A percentile compares a stretch with the other conserved stretches of the same genome.
phyloP scores from a whole-genome alignment of 1,140 invertebrate species.

The Caligus rogercresseyi region DNA sequence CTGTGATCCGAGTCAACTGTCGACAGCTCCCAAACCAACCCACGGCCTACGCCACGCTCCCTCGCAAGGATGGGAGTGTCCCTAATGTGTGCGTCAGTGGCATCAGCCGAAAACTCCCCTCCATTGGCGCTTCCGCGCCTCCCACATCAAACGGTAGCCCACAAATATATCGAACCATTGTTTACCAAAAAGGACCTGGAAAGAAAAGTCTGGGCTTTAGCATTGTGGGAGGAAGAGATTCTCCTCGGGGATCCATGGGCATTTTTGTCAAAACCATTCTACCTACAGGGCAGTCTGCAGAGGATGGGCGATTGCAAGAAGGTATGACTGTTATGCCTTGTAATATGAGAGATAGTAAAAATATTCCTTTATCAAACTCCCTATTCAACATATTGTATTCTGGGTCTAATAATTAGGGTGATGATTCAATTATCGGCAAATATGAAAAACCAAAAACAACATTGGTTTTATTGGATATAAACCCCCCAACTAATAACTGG shows the following conservation, averaged over 20 bases:
- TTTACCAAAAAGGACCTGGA: conserved; percentile 43
- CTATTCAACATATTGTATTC: too few relatives aligned
- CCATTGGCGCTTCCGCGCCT: neutral
- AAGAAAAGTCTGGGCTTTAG: conserved; percentile 51
- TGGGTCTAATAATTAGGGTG: too few relatives aligned
- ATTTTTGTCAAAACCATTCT: conserved; percentile 54
- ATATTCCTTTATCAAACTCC: too few relatives aligned
- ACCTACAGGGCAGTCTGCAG: conserved; percentile 46
- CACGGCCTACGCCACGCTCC: neutral
- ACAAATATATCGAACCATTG: conserved; percentile 27
- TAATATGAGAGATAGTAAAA: neutral
- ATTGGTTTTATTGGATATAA: too few relatives aligned
- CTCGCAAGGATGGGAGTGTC: too few relatives aligned
- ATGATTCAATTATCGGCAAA: too few relatives aligned
- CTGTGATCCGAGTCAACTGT: conserved; percentile 6
- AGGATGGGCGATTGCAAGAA: conserved; percentile 46
- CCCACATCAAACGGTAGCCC: neutral
- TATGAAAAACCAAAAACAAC: too few relatives aligned
- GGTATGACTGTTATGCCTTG: too few relatives aligned
- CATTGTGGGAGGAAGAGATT: conserved; percentile 52
- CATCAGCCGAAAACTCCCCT: neutral
- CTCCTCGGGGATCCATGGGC: conserved; percentile 46
- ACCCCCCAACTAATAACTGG: too few relatives aligned
- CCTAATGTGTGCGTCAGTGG: neutral
- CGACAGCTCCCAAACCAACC: neutral